Base-by-base conservation (phyloP, 2,888 invertebrate genomes). In the Tinea pellionella region DNA sequence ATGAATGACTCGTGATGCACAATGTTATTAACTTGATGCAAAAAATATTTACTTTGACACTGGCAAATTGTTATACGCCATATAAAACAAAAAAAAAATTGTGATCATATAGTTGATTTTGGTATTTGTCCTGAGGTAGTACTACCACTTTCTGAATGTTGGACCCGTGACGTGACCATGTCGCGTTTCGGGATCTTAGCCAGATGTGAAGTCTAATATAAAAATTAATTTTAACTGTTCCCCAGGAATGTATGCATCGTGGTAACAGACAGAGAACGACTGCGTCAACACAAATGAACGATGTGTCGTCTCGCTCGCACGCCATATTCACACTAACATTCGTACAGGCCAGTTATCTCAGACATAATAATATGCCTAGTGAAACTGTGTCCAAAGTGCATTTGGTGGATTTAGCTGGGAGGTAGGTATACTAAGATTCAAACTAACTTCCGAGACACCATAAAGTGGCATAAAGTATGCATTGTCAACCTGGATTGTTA, bases 291-390 rank as follows among this genome's bases (percentile, higher is more conserved):
- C 94, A 95, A 77, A 96, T 96, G 96, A 96, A 96, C 86, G 95
- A 96, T 81, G 94, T 94, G 67, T 95, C 95, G 78, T 95, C 95
- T 73, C 90, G 96, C 70, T 95, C 95, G 86, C 96, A 96, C 88
- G 96, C 96, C 65, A 96, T 96, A 73, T 96, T 96, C 80, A 96
- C 96, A 59, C 93, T 96, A 77, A 95, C 94, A 32, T 96, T 96
- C 87, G 94, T 95, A 63, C 95, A 96, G 81, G 96, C 95, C 59
- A 93, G 93, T 67, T 94, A 94, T 71, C 80, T 90, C 66, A 79
- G 88, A 0, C 93, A 93, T 80, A 93, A 94, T 82, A 93, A 93
- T 72, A 93, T 95, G 90, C 96, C 96, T 59, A 94, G 94, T 74
- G 96, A 96, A 81, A 96, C 95, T 7, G 94, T 94, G 61, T 95